Evolutionary conservation across 2,113 vertebrate genomes (phyloP), one percentile per base, ranked within the genome.

Genomic region (Enhydra lutris): DNA sequence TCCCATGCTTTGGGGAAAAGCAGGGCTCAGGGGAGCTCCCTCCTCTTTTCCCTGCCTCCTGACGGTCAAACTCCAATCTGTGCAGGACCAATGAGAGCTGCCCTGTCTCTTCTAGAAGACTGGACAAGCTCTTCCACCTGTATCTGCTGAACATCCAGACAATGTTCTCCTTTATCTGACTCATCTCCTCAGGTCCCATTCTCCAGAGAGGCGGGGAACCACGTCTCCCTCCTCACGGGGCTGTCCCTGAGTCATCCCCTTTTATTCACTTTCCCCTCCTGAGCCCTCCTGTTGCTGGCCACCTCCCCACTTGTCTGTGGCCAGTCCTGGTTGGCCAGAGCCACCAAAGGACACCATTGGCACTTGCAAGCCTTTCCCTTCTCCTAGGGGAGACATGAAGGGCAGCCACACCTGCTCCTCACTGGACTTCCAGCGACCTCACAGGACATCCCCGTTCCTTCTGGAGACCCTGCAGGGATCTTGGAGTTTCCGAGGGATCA

Each of bases 31-130:
- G 23, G 42, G 63, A 34, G n/a, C 7, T 20, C 59, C 57, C 42
- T 61, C 4, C 45, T 79, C 76, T 2, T 18, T 57, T 69, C 63
- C 14, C 6, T 9, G 65, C 52, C 20, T 63, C 67, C 65, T 7
- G 34, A 90, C 50, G 65, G 26, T 15, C 42, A 36, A 71, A 7
- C 36, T 69, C n/a, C 34, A 31, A 31, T 17, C 34, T 12, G 10
- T 0, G 0, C 8, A 50, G 31, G 52, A 80, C 20, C 2, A 0
- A 0, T 4, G 23, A 12, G 36, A 84, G 23, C 45, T 13, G 0
- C 47, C 17, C 39, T 0, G 0, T 71, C 45, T 92, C 80, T 42
- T 81, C 36, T 67, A 6, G 39, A 80, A 55, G 3, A 24, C 20
- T 24, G 45, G 4, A 39, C n/a, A 8, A 8, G 17, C 76, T 73